These are phyloP conservation scores for Mythimna albipuncta DNA, from an alignment of 2,888 invertebrate genomes.

Conservation along the genomic window DNA sequence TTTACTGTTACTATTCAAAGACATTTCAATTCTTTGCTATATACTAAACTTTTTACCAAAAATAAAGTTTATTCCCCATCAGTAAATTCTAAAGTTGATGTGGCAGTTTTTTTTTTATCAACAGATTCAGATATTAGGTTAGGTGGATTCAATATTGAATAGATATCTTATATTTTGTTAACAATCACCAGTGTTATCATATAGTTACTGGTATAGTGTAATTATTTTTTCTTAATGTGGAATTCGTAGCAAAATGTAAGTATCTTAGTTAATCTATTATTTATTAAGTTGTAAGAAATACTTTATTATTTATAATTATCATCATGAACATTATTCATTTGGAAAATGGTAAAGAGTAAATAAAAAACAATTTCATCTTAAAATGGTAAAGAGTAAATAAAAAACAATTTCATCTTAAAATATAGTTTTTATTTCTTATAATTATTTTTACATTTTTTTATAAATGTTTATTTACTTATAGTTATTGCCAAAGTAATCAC, in stretches of 20 bases:
- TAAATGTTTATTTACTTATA: background rate
- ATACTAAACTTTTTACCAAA: too few species aligned
- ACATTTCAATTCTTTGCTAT: too few species aligned
- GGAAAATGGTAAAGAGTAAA: constrained; percentile 31
- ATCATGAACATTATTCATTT: constrained; percentile 20
- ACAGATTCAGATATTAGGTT: too few species aligned
- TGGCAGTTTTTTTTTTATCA: too few species aligned
- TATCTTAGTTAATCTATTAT: constrained; percentile 9
- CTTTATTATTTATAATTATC: constrained; percentile 23
- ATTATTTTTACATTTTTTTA: constrained; percentile 32
- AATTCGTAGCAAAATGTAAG: constrained; percentile 9
- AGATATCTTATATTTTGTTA: too few species aligned
- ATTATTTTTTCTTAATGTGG: background rate
- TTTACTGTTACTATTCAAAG: too few species aligned
- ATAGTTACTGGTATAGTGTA: too few species aligned
- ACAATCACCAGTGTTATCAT: too few species aligned
- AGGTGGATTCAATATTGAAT: background rate
- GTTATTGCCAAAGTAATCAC: constrained; percentile 13
- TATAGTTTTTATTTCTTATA: constrained; percentile 57
- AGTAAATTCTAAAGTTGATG: too few species aligned
- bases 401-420: constrained; percentile 49
- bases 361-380: too few species aligned
- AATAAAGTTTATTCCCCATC: too few species aligned
- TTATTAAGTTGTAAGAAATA: constrained; percentile 20
- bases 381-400: constrained; percentile 44